Conservation (phyloP, 2,113 vertebrate genomes). For the Genyomyrus donnyi region DNA sequence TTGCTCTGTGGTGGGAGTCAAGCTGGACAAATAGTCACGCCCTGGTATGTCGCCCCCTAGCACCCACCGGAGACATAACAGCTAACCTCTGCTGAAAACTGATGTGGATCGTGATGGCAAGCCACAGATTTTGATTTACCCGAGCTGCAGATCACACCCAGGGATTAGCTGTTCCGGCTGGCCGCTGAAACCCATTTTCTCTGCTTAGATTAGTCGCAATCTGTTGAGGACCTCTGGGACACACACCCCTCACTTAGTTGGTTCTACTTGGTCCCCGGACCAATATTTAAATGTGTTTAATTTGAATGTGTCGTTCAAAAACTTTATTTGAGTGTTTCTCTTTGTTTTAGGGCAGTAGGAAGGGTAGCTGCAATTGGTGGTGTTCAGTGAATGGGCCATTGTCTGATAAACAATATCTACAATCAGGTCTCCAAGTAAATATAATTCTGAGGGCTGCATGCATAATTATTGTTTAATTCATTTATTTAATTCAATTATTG, state of each 20-base stretch:
- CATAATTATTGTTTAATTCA: background rate
- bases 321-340: background rate
- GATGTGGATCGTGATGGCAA: background rate
- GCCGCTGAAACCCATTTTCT: slow-evolving; percentile 18
- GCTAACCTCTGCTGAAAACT: background rate
- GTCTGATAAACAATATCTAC: background rate
- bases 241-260: slow-evolving; percentile 6
- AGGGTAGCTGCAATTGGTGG: background rate
- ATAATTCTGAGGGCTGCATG: background rate
- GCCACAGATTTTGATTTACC: background rate
- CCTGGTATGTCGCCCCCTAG: background rate
- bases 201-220: slow-evolving; percentile 15
- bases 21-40: background rate
- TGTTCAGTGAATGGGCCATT: background rate
- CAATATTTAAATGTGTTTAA: slow-evolving; percentile 3
- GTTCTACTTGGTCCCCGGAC: background rate
- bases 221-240: slow-evolving; percentile 7
- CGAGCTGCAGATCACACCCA: background rate
- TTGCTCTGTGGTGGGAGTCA: background rate
- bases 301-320: slow-evolving; percentile 11
- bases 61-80: background rate
- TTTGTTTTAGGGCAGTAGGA: background rate
- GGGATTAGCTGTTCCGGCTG: slow-evolving; percentile 16
- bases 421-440: background rate
- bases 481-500: background rate